Evolutionary conservation across 2,888 invertebrate species (phyloP).

Genomic region (Drosophila mimetica): DNA sequence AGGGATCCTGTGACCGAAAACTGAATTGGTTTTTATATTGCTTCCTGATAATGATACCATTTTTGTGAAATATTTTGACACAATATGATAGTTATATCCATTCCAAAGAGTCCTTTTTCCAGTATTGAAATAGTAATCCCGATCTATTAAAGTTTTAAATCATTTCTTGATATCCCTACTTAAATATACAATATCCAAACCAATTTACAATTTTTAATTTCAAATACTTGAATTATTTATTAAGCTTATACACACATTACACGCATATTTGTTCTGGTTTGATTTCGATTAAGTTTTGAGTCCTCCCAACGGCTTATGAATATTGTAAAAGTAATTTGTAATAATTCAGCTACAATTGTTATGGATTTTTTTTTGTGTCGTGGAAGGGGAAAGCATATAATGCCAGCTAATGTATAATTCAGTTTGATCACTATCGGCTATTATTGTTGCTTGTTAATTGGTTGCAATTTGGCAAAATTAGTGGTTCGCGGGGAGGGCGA

Average conservation of each 20-base stretch:
- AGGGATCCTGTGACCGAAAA: not conserved
- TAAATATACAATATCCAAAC: not conserved
- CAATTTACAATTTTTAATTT: not conserved
- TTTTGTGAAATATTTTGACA: too few relatives aligned
- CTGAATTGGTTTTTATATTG: too few relatives aligned
- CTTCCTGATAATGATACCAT: too few relatives aligned
- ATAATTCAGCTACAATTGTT: slow-evolving; percentile 17
- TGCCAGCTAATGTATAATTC: slow-evolving; percentile 33
- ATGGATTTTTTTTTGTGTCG: not conserved
- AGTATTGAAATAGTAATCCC: too few relatives aligned
- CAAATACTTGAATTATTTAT: slow-evolving; percentile 42
- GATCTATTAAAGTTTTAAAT: too few relatives aligned
- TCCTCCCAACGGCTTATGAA: slow-evolving; percentile 31
- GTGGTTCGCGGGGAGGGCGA: slow-evolving; percentile 17
- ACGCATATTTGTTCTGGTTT: slow-evolving; percentile 28
- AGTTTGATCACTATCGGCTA: slow-evolving; percentile 27
- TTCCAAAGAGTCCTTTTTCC: too few relatives aligned
- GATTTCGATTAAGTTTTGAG: slow-evolving; percentile 33
- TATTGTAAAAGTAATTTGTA: slow-evolving; percentile 30
- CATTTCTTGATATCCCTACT: too few relatives aligned
- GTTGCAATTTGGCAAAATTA: slow-evolving; percentile 37
- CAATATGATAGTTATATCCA: too few relatives aligned
- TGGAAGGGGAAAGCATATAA: slow-evolving; percentile 20
- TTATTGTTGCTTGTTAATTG: slow-evolving; percentile 46
- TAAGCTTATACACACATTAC: slow-evolving; percentile 37